Percentiles rank a stretch among this genome's conserved stretches.
Evolutionary conservation across 2,888 invertebrate species (phyloP).

Genomic region (Sphaerophoria rueppellii): DNA sequence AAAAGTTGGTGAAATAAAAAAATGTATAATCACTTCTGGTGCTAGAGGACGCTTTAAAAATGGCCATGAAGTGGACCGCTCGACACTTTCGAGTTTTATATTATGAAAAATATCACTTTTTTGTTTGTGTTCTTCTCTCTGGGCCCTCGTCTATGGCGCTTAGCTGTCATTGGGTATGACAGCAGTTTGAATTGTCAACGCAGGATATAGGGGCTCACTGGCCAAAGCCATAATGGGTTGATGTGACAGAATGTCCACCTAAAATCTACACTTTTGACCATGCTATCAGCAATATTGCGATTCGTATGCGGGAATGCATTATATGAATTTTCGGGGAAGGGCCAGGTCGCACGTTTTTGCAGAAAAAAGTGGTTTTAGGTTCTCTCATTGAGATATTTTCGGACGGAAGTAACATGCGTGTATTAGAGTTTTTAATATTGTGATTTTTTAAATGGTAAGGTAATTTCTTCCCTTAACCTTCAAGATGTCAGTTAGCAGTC

Average conservation of each 20-base stretch:
- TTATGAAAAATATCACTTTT: constrained; percentile 31
- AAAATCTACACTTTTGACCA: constrained; percentile 14
- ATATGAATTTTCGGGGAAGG: no score
- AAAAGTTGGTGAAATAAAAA: background rate
- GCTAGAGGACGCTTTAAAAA: constrained; percentile 23
- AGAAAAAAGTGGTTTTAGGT: no score
- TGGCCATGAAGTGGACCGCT: constrained; percentile 51
- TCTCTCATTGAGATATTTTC: no score
- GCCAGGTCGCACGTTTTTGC: no score
- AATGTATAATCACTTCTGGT: background rate
- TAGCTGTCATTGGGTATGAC: constrained; percentile 15
- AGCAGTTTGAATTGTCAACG: constrained; percentile 38
- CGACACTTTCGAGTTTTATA: constrained; percentile 41
- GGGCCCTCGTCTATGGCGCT: no score
- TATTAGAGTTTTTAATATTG: no score
- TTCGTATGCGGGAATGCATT: no score
- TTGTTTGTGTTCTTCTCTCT: background rate
- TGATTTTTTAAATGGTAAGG: no score
- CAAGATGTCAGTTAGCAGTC: no score
- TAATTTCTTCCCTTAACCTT: no score
- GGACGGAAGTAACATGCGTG: no score
- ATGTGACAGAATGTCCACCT: constrained; percentile 51
- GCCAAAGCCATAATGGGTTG: constrained; percentile 34
- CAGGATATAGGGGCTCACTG: constrained; percentile 44
- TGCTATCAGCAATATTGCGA: background rate